Percentiles rank a stretch among this genome's conserved stretches.
Conservation (phyloP, 2,797 vertebrate genomes). For the Labeo calbasu region DNA sequence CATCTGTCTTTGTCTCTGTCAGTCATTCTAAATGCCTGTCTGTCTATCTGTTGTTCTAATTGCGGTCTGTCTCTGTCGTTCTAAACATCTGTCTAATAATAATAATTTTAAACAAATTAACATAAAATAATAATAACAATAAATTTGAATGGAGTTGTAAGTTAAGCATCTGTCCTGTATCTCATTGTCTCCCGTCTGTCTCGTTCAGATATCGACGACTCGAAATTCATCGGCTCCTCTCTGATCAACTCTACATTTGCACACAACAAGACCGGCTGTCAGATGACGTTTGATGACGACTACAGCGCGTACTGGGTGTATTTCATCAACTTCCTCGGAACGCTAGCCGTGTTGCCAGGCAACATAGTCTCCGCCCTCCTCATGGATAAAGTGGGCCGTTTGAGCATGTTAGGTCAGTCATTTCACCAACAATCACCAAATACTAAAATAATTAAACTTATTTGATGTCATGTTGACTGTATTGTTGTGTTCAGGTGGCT, state of each 20-base stretch:
- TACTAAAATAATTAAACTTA: not conserved
- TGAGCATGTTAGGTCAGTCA: constrained; percentile 91
- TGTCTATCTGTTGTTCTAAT: too few species aligned
- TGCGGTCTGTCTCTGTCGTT: too few species aligned
- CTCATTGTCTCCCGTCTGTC: constrained; percentile 4
- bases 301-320: constrained; percentile 99
- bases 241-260: constrained; percentile 88
- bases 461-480: not conserved
- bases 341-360: constrained; percentile 92
- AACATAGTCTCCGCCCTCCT: constrained; percentile 97
- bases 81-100: too few species aligned
- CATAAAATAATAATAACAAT: too few species aligned
- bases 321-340: constrained; percentile 97
- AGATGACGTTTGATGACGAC: constrained; percentile 95
- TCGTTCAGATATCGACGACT: constrained; percentile 88
- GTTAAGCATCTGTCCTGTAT: not conserved
- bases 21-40: not conserved
- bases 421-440: not conserved
- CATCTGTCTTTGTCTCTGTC: too few species aligned
- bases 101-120: too few species aligned
- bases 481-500: constrained; percentile 82
- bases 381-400: constrained; percentile 95
- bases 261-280: constrained; percentile 91
- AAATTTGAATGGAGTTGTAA: too few species aligned
- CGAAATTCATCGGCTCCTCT: constrained; percentile 86